Evolutionary conservation across 2,113 vertebrate genomes (phyloP), one percentile per base, ranked within the genome.

Genomic region (Micronycteris hirsuta): DNA sequence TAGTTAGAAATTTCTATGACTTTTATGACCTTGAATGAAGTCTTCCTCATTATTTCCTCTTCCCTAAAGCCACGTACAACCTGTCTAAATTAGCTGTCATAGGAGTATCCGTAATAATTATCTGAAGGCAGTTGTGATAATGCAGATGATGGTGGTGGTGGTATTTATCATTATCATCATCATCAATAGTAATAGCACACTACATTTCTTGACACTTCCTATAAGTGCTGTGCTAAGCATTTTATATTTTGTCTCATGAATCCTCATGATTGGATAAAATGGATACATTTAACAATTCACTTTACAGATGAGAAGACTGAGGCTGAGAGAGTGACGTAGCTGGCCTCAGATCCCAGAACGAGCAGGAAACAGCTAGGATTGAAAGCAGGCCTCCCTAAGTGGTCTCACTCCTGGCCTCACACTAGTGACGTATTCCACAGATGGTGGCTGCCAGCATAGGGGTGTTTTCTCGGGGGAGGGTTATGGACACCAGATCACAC

Each of bases 341-440:
- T 61, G 68, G 26, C 4, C 31, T 16, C 41, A 45, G 28, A 24
- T 41, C 41, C 6, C 33, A 68, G 43, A 47, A 52, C 7, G 5
- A 77, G 74, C 68, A 38, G n/a, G 68, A 87, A 80, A 31, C 58
- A 70, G 33, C 36, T 9, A n/a, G 22, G 15, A 7, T 61, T 16
- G 41, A 28, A 33, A 54, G 11, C 7, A 0, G 19, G 22, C 67
- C 63, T 84, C 8, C 56, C 45, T 9, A 0, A 31, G 2, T 1
- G 11, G n/a, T 14, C 28, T 33, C 52, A 47, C 52, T 47, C 58
- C 41, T 22, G 26, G 19, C 45, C 41, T 68, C 15, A n/a, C 1
- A 0, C 20, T 4, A 61, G 61, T 31, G 14, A 45, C 4, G 56
- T 65, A 9, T 7, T 4, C 26, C 1, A 0, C 17, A 5, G 38